Evolutionary conservation across 2,888 invertebrate species (phyloP).

Genomic region (Chrysina gloriosa): DNA sequence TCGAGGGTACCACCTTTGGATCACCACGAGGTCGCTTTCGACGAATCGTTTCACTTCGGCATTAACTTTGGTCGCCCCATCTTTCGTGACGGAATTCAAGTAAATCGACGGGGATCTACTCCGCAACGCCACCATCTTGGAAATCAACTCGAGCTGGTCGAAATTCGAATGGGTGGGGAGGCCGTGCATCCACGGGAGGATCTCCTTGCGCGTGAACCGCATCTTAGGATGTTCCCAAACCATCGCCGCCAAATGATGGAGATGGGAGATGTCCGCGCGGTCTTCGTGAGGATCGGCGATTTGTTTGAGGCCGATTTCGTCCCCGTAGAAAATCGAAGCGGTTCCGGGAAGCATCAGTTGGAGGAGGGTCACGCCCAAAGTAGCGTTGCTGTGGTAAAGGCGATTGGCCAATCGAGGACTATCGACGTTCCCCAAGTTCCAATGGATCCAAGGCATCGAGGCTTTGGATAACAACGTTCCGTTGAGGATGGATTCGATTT

Average conservation of each 20-base stretch:
- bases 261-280: conserved; percentile 70
- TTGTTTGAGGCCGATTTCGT: conserved; percentile 83
- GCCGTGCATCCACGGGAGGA: conserved; percentile 75
- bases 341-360: conserved; percentile 88
- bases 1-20: conserved; percentile 84
- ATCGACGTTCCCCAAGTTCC: conserved; percentile 79
- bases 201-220: conserved; percentile 66
- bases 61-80: conserved; percentile 73
- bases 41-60: conserved; percentile 73
- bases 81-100: conserved; percentile 76
- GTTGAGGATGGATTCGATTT: conserved; percentile 70
- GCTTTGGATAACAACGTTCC: conserved; percentile 73
- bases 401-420: conserved; percentile 72
- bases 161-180: conserved; percentile 67
- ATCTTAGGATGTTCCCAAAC: conserved; percentile 67
- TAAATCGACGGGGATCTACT: conserved; percentile 78
- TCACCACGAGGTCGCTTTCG: conserved; percentile 73
- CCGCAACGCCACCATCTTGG: conserved; percentile 72
- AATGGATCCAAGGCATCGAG: conserved; percentile 80
- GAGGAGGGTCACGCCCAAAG: conserved; percentile 77
- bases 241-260: conserved; percentile 80
- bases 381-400: conserved; percentile 70
- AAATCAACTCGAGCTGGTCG: conserved; percentile 69
- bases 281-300: conserved; percentile 70
- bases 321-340: conserved; percentile 90